Evolutionary conservation across 2,888 invertebrate genomes (phyloP).

Genomic region (Drosophila planitibia): DNA sequence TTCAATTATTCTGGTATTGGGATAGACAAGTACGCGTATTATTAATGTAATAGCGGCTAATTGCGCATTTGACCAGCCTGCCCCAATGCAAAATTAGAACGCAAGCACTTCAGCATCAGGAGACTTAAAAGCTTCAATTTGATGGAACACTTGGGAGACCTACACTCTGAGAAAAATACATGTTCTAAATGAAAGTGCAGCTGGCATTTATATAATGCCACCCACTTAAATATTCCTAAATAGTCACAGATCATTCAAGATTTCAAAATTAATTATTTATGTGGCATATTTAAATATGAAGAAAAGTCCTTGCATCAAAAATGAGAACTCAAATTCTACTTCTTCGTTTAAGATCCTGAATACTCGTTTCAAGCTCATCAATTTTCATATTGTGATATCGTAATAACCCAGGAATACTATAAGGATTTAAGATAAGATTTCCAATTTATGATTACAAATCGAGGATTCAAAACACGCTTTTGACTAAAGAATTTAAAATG

Average conservation of each 20-base stretch:
- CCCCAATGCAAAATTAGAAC: conserved; percentile 70
- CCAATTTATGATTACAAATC: neutral
- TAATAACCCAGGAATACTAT: neutral
- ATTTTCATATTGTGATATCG: neutral
- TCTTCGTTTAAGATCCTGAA: neutral
- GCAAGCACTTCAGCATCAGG: conserved; percentile 64
- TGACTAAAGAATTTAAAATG: neutral
- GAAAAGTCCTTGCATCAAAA: neutral
- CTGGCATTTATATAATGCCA: neutral
- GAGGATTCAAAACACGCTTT: rapidly evolving
- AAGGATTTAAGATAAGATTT: neutral
- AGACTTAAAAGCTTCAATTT: conserved; percentile 77
- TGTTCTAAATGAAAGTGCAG: neutral
- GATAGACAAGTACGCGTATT: conserved; percentile 72
- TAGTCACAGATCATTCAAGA: neutral
- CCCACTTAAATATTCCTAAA: neutral
- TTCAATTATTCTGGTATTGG: conserved; percentile 54
- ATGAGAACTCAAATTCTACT: neutral
- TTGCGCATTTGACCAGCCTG: conserved; percentile 68
- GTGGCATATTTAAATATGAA: neutral
- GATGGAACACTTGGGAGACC: conserved; percentile 73
- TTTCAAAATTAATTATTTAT: neutral
- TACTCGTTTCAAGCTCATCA: neutral
- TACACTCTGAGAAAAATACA: neutral
- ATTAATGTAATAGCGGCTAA: conserved; percentile 80